Evolutionary conservation across 2,113 vertebrate species (phyloP).

Genomic region (Anseranas semipalmata): DNA sequence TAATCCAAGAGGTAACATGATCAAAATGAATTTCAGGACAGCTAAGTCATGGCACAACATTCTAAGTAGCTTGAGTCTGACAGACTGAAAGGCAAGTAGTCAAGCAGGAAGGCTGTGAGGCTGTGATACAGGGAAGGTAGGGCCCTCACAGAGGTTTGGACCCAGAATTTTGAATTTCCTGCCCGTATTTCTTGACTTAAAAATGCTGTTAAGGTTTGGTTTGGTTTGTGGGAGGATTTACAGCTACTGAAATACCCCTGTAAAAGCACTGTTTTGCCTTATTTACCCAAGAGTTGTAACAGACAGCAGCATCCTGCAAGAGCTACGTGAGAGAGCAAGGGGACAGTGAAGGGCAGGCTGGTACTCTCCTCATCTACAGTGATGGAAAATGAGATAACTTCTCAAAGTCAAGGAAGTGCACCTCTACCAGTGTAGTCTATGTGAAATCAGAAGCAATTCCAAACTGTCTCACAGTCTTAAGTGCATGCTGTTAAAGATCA

Average conservation of each 20-base stretch:
- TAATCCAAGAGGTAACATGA: conserved; percentile 47
- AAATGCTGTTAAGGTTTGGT: background rate
- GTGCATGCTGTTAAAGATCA: background rate
- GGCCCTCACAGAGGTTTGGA: background rate
- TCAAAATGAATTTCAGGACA: conserved; percentile 40
- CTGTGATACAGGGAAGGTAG: background rate
- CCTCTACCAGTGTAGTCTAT: background rate
- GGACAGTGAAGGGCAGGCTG: background rate
- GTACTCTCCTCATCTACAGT: background rate
- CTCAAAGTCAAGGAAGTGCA: background rate
- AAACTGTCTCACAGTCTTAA: background rate
- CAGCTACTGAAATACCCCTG: background rate
- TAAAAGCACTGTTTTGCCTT: background rate
- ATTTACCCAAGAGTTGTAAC: background rate
- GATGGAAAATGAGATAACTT: background rate
- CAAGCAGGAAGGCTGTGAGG: background rate
- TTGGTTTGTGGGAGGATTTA: background rate
- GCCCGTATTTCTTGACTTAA: background rate
- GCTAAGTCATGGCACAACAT: background rate
- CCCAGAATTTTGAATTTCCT: background rate
- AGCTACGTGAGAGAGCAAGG: fast-evolving
- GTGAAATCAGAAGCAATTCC: background rate
- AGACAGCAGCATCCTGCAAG: background rate
- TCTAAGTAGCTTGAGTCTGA: background rate
- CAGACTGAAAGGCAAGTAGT: background rate